A percentile compares a stretch with the other conserved stretches of the same genome.
phyloP scores from a whole-genome alignment of 2,113 vertebrate genomes.

The Eonycteris spelaea region DNA sequence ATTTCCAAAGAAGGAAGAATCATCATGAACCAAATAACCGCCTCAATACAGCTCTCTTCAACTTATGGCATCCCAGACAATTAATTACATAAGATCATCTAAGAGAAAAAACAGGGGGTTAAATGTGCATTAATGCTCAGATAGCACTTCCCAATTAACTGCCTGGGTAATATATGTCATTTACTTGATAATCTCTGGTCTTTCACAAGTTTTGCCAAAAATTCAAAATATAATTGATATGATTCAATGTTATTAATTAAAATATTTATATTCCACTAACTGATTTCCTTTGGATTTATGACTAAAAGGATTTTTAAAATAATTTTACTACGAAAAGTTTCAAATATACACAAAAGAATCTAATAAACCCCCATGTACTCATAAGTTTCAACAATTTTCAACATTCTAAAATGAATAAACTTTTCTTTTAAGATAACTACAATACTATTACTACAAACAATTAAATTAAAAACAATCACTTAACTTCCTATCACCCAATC shows the following conservation, averaged over 20 bases:
- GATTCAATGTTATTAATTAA: neutral
- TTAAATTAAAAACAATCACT: neutral
- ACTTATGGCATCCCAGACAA: neutral
- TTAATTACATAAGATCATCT: neutral
- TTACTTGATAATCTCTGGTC: neutral
- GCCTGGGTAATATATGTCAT: neutral
- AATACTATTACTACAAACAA: neutral
- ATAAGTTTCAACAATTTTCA: neutral
- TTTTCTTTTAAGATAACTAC: neutral
- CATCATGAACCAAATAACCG: neutral
- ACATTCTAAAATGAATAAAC: neutral
- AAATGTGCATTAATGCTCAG: neutral
- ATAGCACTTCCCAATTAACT: neutral
- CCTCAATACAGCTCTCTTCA: neutral
- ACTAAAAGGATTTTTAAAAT: neutral
- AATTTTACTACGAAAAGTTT: neutral
- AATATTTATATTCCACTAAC: neutral
- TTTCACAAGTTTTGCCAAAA: neutral
- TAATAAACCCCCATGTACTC: neutral
- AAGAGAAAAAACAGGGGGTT: neutral
- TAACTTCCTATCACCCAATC: neutral
- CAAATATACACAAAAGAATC: neutral
- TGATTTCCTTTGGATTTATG: conserved; percentile 8
- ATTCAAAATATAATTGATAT: neutral
- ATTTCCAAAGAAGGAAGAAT: neutral